Percentiles rank a stretch among this genome's conserved stretches.
Conservation (phyloP, 2,113 vertebrate species). For the Trichechus manatus region DNA sequence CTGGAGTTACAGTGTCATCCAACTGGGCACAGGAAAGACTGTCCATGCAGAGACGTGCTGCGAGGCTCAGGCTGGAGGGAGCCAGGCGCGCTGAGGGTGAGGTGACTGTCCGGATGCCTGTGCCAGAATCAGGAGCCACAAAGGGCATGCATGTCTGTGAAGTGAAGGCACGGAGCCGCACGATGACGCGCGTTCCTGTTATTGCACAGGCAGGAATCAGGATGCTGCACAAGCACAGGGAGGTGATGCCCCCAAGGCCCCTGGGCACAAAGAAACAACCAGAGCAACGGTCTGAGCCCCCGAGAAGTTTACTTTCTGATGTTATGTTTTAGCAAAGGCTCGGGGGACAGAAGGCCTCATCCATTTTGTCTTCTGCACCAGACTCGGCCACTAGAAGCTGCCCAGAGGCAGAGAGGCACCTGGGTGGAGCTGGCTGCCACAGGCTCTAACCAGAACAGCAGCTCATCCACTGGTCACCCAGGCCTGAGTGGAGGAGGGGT, state of each 20-base stretch:
- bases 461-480: background rate
- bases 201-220: background rate
- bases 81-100: background rate
- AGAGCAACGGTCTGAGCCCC: background rate
- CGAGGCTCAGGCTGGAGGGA: background rate
- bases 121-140: rapidly evolving
- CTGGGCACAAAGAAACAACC: background rate
- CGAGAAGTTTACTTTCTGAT: background rate
- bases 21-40: background rate
- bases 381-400: background rate
- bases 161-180: background rate
- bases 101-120: background rate
- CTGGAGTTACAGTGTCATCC: background rate
- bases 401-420: background rate
- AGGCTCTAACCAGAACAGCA: background rate
- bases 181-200: rapidly evolving
- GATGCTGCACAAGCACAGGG: background rate
- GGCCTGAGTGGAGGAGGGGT: background rate
- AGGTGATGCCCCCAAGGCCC: background rate
- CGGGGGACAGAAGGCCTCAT: background rate
- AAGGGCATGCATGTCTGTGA: background rate
- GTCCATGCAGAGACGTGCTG: rapidly evolving
- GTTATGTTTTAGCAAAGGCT: background rate
- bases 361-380: background rate
- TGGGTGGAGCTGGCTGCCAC: background rate